phyloP scores from a whole-genome alignment of 23 tunicate genomes.

The Trididemnum clinides region DNA sequence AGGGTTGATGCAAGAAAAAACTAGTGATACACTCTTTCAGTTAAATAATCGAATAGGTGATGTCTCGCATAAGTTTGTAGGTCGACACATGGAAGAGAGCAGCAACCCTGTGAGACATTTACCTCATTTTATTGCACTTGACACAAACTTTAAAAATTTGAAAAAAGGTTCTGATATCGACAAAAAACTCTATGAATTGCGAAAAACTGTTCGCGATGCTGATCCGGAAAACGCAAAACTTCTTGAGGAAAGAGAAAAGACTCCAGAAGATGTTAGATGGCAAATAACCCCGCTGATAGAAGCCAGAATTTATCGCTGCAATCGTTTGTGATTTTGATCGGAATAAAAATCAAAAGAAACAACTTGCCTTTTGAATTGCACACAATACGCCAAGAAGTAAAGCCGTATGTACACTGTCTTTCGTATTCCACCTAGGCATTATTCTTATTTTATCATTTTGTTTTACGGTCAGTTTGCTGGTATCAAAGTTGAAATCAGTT shows the following conservation, averaged over 20 bases:
- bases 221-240: conserved; percentile 27
- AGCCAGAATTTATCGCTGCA: conserved; percentile 63
- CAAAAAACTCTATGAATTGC: not conserved
- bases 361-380: too few relatives aligned
- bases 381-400: too few relatives aligned
- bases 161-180: not conserved
- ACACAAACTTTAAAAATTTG: not conserved
- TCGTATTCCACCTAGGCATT: too few relatives aligned
- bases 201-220: conserved; percentile 2
- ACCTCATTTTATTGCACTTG: conserved; percentile 38
- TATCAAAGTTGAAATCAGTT: too few relatives aligned
- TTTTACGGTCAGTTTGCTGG: too few relatives aligned
- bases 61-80: not conserved
- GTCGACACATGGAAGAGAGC: not conserved
- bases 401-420: too few relatives aligned
- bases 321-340: not conserved
- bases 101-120: not conserved
- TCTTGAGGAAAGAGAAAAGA: conserved; percentile 30
- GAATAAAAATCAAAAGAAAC: too few relatives aligned
- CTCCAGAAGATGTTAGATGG: conserved; percentile 48
- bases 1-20: not conserved
- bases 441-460: too few relatives aligned
- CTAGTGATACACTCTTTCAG: too few relatives aligned
- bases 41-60: not conserved
- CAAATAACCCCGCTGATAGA: conserved; percentile 69